These are phyloP conservation scores for Pomacea canaliculata DNA, from an alignment of 2,888 invertebrate genomes.

Conservation along the genomic window DNA sequence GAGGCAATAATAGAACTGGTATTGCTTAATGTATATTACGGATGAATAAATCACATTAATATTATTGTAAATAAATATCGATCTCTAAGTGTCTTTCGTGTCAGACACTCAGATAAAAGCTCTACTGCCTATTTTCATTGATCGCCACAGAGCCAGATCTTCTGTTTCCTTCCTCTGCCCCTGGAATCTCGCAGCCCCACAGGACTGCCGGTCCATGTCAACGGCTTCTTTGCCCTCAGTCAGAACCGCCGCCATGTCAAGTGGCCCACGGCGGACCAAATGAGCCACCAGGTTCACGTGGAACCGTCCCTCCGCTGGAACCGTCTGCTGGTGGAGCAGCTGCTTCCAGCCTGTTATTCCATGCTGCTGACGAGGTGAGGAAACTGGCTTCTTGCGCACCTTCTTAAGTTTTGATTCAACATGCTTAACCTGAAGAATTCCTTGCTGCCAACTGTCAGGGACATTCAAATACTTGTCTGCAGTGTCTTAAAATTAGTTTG, in stretches of 20 bases:
- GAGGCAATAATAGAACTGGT: too few relatives aligned
- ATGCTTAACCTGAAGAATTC: too few relatives aligned
- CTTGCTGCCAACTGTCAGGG: too few relatives aligned
- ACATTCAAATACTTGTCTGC: too few relatives aligned
- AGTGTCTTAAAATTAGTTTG: too few relatives aligned
- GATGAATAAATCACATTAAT: too few relatives aligned
- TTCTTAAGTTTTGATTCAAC: too few relatives aligned
- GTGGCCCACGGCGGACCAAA: constrained; percentile 55
- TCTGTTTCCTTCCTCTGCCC: constrained; percentile 65
- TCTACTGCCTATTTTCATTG: too few relatives aligned
- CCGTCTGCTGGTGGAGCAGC: constrained; percentile 10
- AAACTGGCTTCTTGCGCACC: too few relatives aligned
- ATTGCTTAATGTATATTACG: too few relatives aligned
- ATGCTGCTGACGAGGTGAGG: neutral
- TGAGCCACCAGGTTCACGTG: constrained; percentile 7
- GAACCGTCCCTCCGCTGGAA: constrained; percentile 11
- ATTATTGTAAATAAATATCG: too few relatives aligned
- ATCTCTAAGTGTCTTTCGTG: neutral
- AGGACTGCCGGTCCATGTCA: constrained; percentile 64
- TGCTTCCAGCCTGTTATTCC: constrained; percentile 4
- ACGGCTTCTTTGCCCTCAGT: constrained; percentile 63
- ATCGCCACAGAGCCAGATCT: constrained; percentile 50
- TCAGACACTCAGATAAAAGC: neutral
- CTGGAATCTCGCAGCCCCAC: constrained; percentile 49
- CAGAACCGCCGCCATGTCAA: constrained; percentile 64